Evolutionary conservation across 2,888 invertebrate genomes (phyloP).

Genomic region (Platycnemis pennipes): DNA sequence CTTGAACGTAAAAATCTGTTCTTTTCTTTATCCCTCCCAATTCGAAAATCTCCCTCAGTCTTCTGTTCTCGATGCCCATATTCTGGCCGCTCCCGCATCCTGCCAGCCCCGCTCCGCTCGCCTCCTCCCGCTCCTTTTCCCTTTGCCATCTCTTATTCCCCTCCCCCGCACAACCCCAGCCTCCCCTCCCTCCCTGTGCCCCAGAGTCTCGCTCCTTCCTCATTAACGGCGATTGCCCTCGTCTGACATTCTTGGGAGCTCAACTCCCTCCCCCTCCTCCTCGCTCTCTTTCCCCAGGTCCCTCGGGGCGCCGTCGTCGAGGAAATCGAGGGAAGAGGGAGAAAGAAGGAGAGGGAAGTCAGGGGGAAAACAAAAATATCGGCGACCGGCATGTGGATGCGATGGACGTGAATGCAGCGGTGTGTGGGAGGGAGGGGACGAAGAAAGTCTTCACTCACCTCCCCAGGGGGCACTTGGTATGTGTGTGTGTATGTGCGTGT

Average conservation of each 20-base stretch:
- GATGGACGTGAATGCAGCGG: no score
- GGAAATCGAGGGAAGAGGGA: not conserved
- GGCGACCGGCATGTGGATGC: not conserved
- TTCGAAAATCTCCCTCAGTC: not conserved
- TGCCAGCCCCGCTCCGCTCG: not conserved
- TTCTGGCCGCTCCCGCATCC: not conserved
- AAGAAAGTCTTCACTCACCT: not conserved
- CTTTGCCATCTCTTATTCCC: not conserved
- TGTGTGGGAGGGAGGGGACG: not conserved
- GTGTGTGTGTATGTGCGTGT: no score
- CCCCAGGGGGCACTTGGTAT: no score
- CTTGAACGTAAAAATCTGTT: not conserved
- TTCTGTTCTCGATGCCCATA: not conserved
- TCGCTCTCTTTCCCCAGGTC: not conserved
- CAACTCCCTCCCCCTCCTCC: not conserved
- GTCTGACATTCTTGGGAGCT: not conserved
- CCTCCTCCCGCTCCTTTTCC: not conserved
- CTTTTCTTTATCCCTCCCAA: not conserved
- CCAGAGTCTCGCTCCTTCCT: not conserved
- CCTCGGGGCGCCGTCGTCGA: not conserved
- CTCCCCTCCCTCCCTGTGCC: no score
- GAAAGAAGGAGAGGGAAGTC: not conserved
- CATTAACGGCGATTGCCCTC: conserved; percentile 58
- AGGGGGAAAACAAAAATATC: not conserved
- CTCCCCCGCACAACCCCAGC: not conserved